Evolutionary conservation across 2,888 invertebrate species (phyloP).

Genomic region (Catocala fraxini): DNA sequence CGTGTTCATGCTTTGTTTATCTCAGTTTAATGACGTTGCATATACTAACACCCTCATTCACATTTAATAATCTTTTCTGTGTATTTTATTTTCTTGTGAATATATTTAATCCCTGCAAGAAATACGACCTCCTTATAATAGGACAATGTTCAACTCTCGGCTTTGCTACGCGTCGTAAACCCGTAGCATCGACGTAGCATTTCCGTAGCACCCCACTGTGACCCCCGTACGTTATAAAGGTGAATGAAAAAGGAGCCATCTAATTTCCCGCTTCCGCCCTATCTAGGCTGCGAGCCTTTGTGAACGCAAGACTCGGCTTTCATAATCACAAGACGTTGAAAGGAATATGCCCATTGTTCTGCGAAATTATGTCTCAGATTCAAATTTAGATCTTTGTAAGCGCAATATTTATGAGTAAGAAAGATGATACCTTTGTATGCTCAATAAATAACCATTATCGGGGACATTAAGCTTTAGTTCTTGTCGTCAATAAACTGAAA

Average conservation of each 20-base stretch:
- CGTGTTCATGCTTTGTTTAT: too few species aligned
- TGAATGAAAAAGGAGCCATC: constrained; percentile 2
- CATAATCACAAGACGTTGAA: background rate
- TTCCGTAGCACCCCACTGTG: constrained; percentile 1
- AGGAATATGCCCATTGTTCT: constrained; percentile 4
- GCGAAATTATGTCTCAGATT: background rate
- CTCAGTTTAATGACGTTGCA: too few species aligned
- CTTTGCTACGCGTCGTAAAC: background rate
- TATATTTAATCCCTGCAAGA: background rate
- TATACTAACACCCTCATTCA: too few species aligned
- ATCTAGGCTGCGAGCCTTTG: constrained; percentile 6
- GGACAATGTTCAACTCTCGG: background rate
- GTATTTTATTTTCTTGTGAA: too few species aligned
- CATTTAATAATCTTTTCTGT: too few species aligned
- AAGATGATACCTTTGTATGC: constrained; percentile 7
- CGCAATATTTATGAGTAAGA: background rate
- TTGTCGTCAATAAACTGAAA: background rate
- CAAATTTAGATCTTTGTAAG: background rate
- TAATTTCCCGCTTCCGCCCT: constrained; percentile 2
- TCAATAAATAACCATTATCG: constrained; percentile 4
- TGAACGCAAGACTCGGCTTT: constrained; percentile 4
- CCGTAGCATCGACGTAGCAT: background rate
- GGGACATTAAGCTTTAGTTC: background rate
- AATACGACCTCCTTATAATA: background rate
- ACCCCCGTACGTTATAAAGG: background rate